Evolutionary conservation across 2,113 vertebrate genomes (phyloP).

Genomic region (Prochilodus magdalenae): DNA sequence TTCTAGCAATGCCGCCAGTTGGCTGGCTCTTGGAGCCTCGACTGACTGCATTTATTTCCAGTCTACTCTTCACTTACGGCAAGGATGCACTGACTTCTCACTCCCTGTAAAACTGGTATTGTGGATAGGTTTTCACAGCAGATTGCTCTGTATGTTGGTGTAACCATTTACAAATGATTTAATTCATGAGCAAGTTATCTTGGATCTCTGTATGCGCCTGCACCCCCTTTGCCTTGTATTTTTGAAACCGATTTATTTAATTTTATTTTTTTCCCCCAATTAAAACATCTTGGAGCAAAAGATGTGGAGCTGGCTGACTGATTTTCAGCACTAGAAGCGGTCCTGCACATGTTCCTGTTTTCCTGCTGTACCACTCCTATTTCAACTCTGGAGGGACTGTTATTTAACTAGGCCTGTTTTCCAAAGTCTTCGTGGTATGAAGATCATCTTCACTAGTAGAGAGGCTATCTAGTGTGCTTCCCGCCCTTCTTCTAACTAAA

Average conservation of each 20-base stretch:
- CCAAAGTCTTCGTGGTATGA: too few relatives aligned
- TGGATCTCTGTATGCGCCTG: conserved; percentile 65
- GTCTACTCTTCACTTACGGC: background rate
- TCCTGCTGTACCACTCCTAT: too few relatives aligned
- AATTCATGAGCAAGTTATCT: conserved; percentile 46
- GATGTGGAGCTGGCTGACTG: background rate
- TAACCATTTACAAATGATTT: conserved; percentile 21
- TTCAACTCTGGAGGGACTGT: too few relatives aligned
- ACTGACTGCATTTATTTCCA: background rate
- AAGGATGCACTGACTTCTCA: conserved; percentile 37
- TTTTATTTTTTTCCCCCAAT: conserved; percentile 75
- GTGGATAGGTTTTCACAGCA: background rate
- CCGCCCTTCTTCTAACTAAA: too few relatives aligned
- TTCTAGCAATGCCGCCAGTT: background rate
- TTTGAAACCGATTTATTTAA: conserved; percentile 76
- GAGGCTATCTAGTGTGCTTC: too few relatives aligned
- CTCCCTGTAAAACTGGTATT: background rate
- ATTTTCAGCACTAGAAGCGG: background rate
- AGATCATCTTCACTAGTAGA: too few relatives aligned
- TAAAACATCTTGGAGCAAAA: conserved; percentile 70
- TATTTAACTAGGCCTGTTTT: too few relatives aligned
- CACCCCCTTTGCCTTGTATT: conserved; percentile 63
- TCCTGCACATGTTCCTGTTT: too few relatives aligned
- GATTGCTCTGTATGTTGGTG: conserved; percentile 7
- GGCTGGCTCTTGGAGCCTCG: background rate